A percentile compares a stretch with the other conserved stretches of the same genome.
These are phyloP conservation scores for Andrena bucephala DNA, from an alignment of 2,888 invertebrate species.

Conservation along the genomic window DNA sequence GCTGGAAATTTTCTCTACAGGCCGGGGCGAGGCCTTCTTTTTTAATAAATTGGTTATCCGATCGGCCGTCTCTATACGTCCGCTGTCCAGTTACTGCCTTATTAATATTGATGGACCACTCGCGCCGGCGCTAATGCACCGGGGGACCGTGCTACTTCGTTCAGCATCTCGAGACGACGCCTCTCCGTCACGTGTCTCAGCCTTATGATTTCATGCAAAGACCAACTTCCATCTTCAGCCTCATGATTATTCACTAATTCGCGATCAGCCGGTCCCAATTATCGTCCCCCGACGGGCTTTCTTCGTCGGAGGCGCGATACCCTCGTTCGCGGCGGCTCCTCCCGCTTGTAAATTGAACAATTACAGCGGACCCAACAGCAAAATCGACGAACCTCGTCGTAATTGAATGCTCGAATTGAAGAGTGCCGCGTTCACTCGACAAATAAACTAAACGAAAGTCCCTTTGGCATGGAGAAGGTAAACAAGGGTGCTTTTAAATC, in stretches of 20 bases:
- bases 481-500: constrained; percentile 25
- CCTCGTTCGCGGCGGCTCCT: constrained; percentile 3
- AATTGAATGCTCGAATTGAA: constrained; percentile 3
- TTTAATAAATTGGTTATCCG: constrained; percentile 59
- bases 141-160: constrained; percentile 53
- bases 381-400: constrained; percentile 26
- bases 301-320: not conserved
- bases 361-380: constrained; percentile 25
- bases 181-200: constrained; percentile 57
- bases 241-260: constrained; percentile 69
- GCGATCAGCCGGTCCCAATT: constrained; percentile 49
- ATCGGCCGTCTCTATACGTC: constrained; percentile 57
- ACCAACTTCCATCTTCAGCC: constrained; percentile 37
- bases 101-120: constrained; percentile 78
- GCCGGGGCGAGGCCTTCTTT: not conserved
- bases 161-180: constrained; percentile 32
- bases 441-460: not conserved
- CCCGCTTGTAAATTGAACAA: constrained; percentile 49
- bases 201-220: constrained; percentile 57
- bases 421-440: no score
- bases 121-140: constrained; percentile 74
- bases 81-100: constrained; percentile 70
- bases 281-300: constrained; percentile 22
- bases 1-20: not conserved
- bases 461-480: not conserved